Base-by-base conservation (phyloP, 1,140 invertebrate genomes). In the Papilio polytes region DNA sequence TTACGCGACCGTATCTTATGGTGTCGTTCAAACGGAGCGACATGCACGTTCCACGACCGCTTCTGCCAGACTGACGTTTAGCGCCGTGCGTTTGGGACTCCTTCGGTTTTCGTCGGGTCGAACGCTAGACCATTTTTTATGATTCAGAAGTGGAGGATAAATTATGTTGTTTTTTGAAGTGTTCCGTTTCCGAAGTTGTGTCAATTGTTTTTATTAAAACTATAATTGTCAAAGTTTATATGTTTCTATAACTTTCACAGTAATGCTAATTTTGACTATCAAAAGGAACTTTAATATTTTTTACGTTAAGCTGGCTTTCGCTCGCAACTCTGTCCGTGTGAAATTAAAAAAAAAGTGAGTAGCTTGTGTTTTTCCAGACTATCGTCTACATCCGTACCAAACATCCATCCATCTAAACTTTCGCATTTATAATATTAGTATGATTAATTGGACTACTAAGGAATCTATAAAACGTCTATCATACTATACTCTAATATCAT, bases 1-100 rank as follows among this genome's bases (percentile, higher is more conserved):
- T 89, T 83, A 91, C 91, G 91, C 88, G 89, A 90, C 82, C 78
- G 86, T 80, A 86, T 88, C 86, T 87, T 85, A 85, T 81, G 85
- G 86, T 84, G 82, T 48, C 80, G 74, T 82, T 74, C 79, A 80
- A 74, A 48, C 31, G 22, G 80, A 80, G 79, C 80, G 83, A 86
- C 86, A 88, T 90, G 81, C 66, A 41, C 83, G 87, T 85, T 85
- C 44, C 74, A 70, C 83, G 85, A 86, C 82, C 81, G 89, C 87
- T 87, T 83, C 82, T 81, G 81, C 85, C 89, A 87, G 89, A 94
- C 87, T 90, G 88, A 88, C 84, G 87, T 87, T 84, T 85, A 83
- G 85, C 83, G 88, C 78, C 85, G 86, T 85, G 80, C 85, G 78
- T 82, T 80, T 83, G 84, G 80, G 82, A 80, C 72, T 63, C 78